Base-by-base conservation (phyloP, 2,888 invertebrate species). In the Phalera bucephala region DNA sequence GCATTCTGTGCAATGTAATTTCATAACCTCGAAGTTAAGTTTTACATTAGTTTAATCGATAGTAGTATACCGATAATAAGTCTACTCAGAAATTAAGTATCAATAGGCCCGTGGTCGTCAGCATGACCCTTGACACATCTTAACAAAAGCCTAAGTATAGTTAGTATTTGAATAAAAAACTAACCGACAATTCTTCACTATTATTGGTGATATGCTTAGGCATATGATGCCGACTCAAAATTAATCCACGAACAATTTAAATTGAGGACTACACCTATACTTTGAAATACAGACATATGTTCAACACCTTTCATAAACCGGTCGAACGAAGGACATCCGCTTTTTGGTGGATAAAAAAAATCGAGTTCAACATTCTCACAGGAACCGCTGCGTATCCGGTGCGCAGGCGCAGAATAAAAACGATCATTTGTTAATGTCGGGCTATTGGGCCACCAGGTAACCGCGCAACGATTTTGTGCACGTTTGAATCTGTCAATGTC, bases 261-360 rank as follows among this genome's bases (percentile, higher is more conserved):
- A 71, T 71, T 19, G 15, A 29, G 64, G 59, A 64, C 64, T 72
- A 67, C 63, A 64, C 70, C 68, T 69, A 72, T 65, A 64, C 58
- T 66, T 74, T 61, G 54, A 69, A 80, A 77, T 75, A 64, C 78
- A 80, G 81, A 84, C 87, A 89, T 87, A 83, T 89, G 88, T 76
- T 89, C 85, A 80, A 88, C 88, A 88, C 88, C 88, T 89, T 89
- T 88, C 84, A 88, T 87, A 88, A 73, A 86, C 86, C 88, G 83
- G 86, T 87, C 79, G 78, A 64, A 72, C 72, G 87, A 88, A 89
- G 88, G 88, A 89, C 88, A 85, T 89, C 88, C 88, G 87, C 84
- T 87, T 86, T 88, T 87, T 84, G 79, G 81, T 77, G 70, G 71
- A 75, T 76, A 74, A 72, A 80, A 81, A 79, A 83, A 81, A 80